Conservation (phyloP, 1,140 invertebrate species). For the Diabrotica undecimpunctata region DNA sequence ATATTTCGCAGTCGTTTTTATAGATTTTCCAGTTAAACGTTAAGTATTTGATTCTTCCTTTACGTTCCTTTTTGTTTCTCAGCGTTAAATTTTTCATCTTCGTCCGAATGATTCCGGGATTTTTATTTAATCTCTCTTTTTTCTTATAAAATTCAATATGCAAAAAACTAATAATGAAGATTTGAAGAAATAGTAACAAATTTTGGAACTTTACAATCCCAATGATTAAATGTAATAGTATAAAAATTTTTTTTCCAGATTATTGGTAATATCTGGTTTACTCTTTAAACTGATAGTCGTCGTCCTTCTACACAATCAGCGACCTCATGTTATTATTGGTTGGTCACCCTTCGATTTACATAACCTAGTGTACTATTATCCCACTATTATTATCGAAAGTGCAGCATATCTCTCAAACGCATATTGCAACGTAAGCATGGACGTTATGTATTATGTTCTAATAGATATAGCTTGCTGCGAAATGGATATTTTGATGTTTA, state of each 20-base stretch:
- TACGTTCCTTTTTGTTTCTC: no score
- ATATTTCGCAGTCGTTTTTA: no score
- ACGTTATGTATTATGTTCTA: neutral
- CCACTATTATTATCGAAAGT: neutral
- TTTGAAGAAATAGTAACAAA: no score
- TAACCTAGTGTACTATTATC: neutral
- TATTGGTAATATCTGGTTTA: neutral
- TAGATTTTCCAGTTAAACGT: no score
- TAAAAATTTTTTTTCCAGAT: neutral
- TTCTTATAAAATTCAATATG: no score
- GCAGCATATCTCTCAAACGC: neutral
- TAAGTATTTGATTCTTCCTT: no score
- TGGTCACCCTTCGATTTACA: neutral
- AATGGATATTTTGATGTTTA: neutral
- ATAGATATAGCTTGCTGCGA: neutral
- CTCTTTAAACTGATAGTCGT: neutral
- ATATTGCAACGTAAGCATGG: neutral
- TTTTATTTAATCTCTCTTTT: no score
- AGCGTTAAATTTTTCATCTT: no score
- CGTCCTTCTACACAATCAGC: neutral
- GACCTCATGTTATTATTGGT: neutral
- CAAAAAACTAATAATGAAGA: no score
- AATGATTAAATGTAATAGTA: no score
- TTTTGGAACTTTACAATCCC: no score
- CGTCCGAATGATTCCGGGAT: no score